Percentiles rank a stretch among this genome's conserved stretches.
Conservation (phyloP, 1,140 invertebrate species). For the Zophobas morio region DNA sequence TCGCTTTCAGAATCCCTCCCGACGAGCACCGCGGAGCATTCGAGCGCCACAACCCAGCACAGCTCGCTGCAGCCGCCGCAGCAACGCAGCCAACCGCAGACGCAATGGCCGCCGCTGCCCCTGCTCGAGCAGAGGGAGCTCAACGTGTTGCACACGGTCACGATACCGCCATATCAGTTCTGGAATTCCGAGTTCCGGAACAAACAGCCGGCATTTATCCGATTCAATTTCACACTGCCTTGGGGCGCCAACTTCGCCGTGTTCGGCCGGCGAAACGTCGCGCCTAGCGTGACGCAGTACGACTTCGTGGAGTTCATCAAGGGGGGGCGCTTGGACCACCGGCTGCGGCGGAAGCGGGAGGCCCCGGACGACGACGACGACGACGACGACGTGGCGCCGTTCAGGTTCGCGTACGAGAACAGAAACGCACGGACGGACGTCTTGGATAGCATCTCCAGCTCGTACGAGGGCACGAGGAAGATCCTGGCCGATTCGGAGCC, state of each 20-base stretch:
- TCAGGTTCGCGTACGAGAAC: conserved; percentile 55
- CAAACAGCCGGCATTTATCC: conserved; percentile 89
- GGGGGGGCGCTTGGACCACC: conserved; percentile 84
- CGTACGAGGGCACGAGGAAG: conserved; percentile 68
- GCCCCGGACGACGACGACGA: conserved; percentile 64
- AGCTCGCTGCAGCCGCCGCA: conserved; percentile 67
- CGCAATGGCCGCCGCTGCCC: conserved; percentile 82
- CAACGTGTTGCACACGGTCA: conserved; percentile 83
- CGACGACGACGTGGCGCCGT: conserved; percentile 65
- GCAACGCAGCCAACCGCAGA: conserved; percentile 76
- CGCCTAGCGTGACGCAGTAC: conserved; percentile 95
- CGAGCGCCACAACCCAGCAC: conserved; percentile 69
- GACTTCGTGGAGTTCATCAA: conserved; percentile 95
- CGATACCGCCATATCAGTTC: conserved; percentile 90
- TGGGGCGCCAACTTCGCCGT: conserved; percentile 94
- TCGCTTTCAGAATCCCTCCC: conserved; percentile 75
- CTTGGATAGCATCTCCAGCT: conserved; percentile 71
- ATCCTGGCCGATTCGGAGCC: conserved; percentile 68
- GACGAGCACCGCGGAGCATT: conserved; percentile 79
- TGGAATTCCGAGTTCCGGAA: conserved; percentile 93
- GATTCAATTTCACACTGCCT: conserved; percentile 91
- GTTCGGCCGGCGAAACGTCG: conserved; percentile 91
- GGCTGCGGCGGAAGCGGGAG: conserved; percentile 73
- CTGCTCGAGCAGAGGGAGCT: conserved; percentile 86
- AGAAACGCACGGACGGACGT: conserved; percentile 64